phyloP scores from a whole-genome alignment of 2,888 invertebrate genomes.

The Macaria notata region DNA sequence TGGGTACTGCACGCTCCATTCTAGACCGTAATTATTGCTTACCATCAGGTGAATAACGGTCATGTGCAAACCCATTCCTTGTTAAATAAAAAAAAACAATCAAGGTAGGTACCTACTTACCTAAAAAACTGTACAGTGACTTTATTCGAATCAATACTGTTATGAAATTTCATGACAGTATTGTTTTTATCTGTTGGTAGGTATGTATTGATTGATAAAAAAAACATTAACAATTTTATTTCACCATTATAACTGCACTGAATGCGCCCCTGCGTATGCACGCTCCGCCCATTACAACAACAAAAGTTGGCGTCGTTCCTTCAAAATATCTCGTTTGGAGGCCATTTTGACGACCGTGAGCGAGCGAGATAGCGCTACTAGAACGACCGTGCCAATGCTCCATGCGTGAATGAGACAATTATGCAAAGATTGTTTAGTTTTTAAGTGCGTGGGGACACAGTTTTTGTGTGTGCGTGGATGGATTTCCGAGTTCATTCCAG shows the following conservation, averaged over 20 bases:
- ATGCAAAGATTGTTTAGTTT: slow-evolving; percentile 78
- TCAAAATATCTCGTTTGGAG: slow-evolving; percentile 83
- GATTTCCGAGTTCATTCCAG: slow-evolving; percentile 24
- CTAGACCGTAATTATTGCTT: too few relatives aligned
- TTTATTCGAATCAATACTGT: too few relatives aligned
- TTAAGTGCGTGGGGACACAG: slow-evolving; percentile 60
- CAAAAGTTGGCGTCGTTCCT: slow-evolving; percentile 81
- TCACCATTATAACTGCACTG: slow-evolving; percentile 14
- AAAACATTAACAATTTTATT: not conserved
- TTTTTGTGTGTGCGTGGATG: slow-evolving; percentile 48
- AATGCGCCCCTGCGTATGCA: slow-evolving; percentile 69
- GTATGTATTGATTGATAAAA: not conserved
- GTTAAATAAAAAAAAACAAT: too few relatives aligned
- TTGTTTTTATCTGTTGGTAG: too few relatives aligned
- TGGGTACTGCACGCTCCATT: too few relatives aligned
- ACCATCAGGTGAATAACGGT: too few relatives aligned
- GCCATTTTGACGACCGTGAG: slow-evolving; percentile 80
- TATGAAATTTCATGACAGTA: too few relatives aligned
- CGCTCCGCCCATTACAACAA: slow-evolving; percentile 82
- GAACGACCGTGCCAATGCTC: slow-evolving; percentile 51
- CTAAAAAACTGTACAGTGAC: too few relatives aligned
- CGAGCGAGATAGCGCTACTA: slow-evolving; percentile 60
- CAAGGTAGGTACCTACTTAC: too few relatives aligned
- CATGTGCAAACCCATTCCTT: too few relatives aligned
- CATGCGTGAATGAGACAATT: slow-evolving; percentile 80